Base-by-base conservation (phyloP, 2,888 invertebrate species). In the Sphaerophoria taeniata region DNA sequence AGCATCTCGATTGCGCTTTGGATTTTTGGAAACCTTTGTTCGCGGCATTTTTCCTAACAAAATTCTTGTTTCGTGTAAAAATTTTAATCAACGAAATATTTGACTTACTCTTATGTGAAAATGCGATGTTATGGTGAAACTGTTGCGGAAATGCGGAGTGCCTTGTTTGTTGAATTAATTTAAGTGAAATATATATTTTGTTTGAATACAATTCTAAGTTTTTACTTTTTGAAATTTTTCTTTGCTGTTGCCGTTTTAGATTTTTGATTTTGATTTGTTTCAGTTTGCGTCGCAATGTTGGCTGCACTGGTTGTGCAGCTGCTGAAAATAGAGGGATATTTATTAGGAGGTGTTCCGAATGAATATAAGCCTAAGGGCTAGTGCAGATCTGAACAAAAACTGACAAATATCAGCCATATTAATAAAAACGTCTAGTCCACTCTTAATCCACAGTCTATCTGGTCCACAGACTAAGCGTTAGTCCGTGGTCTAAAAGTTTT, bases 1-100 rank as follows among this genome's bases (percentile, higher is more conserved):
- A 4, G 89, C 90, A 49, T 92, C 92, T 9, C 92, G 91, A 85
- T 91, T 92, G 12, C 92, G 89, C 72, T 92, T 92, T 0, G 90
- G 87, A 83, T 90, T 90, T 81, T 91, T 91, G 36, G 91, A 88
- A 79, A 92, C 88, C 87, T 92, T 92, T n/a, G 92, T 92, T 56
- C 92, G 90, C 71, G 92, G 92, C 92, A 92, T 92, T 71, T n/a
- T 67, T 2, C 3, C 2, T 43, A 9, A 11, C 2, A 36, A 36
- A n/a, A n/a, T n/a, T n/a, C n/a, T n/a, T n/a, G n/a, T n/a, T n/a
- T n/a, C n/a, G n/a, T n/a, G n/a, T n/a, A n/a, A n/a, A n/a, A n/a
- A n/a, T n/a, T n/a, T n/a, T n/a, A n/a, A n/a, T n/a, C n/a, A n/a
- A n/a, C n/a, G n/a, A n/a, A n/a, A n/a, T n/a, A n/a, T n/a, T n/a